These are phyloP conservation scores for Cheirogaleus medius DNA, from an alignment of 2,113 vertebrate genomes.

Conservation along the genomic window DNA sequence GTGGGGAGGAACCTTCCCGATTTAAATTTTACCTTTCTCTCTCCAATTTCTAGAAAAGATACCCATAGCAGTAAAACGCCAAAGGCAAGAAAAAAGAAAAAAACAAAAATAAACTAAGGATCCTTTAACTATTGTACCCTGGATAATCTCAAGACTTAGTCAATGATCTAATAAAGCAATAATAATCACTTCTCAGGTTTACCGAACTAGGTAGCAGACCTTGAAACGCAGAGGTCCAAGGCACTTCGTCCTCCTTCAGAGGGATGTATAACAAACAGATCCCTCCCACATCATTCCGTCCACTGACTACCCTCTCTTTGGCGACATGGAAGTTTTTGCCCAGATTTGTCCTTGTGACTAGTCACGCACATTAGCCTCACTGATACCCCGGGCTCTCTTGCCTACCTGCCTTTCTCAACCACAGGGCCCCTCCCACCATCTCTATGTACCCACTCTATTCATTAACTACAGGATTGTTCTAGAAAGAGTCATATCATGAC, in stretches of 20 bases:
- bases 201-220: background rate
- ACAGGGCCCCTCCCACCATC: accelerated
- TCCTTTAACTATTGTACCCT: background rate
- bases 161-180: background rate
- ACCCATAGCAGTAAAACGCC: background rate
- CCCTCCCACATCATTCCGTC: background rate
- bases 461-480: background rate
- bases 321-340: background rate
- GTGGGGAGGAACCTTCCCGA: background rate
- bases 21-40: background rate
- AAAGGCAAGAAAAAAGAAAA: background rate
- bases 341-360: background rate
- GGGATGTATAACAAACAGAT: accelerated
- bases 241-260: accelerated
- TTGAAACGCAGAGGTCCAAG: background rate
- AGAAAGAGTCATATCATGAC: background rate
- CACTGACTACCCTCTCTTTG: background rate
- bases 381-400: too few relatives aligned
- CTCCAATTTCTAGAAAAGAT: background rate
- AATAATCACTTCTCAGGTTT: background rate
- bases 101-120: too few relatives aligned
- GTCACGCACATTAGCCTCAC: background rate
- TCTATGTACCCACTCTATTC: background rate
- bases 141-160: background rate
- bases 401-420: background rate